These are phyloP conservation scores for Canis aureus DNA, from an alignment of 2,113 vertebrate genomes.

Conservation along the genomic window DNA sequence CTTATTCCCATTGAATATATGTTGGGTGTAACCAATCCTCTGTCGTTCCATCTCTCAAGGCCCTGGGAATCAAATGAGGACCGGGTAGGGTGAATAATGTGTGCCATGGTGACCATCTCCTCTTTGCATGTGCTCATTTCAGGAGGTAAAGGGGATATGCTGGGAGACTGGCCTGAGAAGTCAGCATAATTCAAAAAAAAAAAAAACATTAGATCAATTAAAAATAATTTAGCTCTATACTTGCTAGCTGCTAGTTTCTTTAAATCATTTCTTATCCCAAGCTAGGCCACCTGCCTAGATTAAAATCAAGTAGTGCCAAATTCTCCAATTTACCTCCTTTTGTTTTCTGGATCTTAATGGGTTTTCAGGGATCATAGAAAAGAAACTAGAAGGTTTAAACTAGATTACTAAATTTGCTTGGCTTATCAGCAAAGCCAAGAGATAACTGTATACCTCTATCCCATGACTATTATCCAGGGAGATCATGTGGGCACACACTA, in stretches of 20 bases:
- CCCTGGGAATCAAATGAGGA: not conserved
- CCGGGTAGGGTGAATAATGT: not conserved
- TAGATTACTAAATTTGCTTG: not conserved
- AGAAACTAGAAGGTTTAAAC: not conserved
- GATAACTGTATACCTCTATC: not conserved
- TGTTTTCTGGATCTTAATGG: not conserved
- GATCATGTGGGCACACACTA: not conserved
- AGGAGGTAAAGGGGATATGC: not conserved
- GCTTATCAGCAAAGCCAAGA: not conserved
- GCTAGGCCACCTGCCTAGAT: not conserved
- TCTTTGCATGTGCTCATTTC: not conserved
- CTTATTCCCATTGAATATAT: not conserved
- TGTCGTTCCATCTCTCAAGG: not conserved
- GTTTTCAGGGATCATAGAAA: not conserved
- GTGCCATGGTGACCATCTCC: not conserved
- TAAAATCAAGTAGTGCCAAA: not conserved
- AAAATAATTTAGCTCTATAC: not conserved
- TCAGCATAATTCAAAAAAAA: not conserved
- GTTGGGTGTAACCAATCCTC: not conserved
- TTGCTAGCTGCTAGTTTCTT: not conserved
- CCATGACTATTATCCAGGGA: not conserved
- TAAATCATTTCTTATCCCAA: not conserved
- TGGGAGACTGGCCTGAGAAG: not conserved
- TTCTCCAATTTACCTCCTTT: not conserved
- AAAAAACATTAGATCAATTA: not conserved